A percentile compares a stretch with the other conserved stretches of the same genome.
Evolutionary conservation across 2,888 invertebrate genomes (phyloP).

Genomic region (Antitype chi): DNA sequence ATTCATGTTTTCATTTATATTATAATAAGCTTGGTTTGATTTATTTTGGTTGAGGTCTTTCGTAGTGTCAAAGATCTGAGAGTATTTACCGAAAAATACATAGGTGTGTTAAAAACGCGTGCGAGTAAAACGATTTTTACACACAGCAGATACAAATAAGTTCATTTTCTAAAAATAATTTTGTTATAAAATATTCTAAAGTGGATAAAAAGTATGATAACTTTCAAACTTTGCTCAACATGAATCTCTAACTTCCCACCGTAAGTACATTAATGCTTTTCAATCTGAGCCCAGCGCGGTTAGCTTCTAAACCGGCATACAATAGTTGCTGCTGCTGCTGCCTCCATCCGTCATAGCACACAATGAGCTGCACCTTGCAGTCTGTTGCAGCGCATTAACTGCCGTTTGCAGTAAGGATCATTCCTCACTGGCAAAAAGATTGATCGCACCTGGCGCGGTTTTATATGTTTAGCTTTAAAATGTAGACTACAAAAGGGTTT

Average conservation of each 20-base stretch:
- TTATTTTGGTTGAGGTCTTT: neutral
- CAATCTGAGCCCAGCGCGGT: neutral
- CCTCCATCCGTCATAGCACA: constrained; percentile 33
- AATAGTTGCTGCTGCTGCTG: constrained; percentile 12
- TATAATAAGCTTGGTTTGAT: too few relatives aligned
- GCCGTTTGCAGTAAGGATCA: constrained; percentile 6
- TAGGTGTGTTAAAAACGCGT: neutral
- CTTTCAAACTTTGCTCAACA: neutral
- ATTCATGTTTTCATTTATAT: too few relatives aligned
- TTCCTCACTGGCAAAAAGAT: constrained; percentile 39
- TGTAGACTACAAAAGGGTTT: neutral
- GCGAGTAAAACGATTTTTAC: neutral
- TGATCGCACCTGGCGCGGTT: constrained; percentile 37
- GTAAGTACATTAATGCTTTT: constrained; percentile 6
- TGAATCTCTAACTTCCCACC: neutral
- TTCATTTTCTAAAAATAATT: neutral
- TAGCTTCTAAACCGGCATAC: constrained; percentile 4
- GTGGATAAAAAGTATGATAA: neutral
- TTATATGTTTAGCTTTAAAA: constrained; percentile 36
- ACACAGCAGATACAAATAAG: neutral
- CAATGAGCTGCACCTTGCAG: constrained; percentile 19
- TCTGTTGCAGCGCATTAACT: constrained; percentile 20
- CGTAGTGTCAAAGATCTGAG: too few relatives aligned
- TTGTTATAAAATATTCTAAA: neutral
- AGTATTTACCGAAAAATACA: neutral